phyloP scores from a whole-genome alignment of 2,888 invertebrate species.

The Leptogaster cylindrica region DNA sequence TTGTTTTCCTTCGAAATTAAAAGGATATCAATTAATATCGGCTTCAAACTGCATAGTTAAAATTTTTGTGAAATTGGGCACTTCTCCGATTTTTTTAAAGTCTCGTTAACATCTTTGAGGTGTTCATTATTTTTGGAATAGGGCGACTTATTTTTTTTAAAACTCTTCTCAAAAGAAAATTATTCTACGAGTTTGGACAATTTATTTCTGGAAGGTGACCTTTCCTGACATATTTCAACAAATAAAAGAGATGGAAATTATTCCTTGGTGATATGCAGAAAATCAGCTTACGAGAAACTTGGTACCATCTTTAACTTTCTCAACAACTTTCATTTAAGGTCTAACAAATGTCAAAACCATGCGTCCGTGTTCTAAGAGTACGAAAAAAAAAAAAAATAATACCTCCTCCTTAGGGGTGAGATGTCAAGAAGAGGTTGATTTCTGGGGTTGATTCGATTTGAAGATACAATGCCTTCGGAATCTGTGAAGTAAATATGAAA shows the following conservation, averaged over 20 bases:
- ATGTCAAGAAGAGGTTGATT: constrained; percentile 44
- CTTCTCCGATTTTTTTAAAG: too few species aligned
- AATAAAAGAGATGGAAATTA: constrained; percentile 32
- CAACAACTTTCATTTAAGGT: constrained; percentile 29
- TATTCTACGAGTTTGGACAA: constrained; percentile 7
- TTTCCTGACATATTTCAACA: constrained; percentile 32
- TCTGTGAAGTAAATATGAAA: constrained; percentile 26
- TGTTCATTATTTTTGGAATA: too few species aligned
- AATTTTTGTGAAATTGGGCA: too few species aligned
- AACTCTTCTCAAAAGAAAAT: neutral
- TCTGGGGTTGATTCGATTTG: constrained; percentile 46
- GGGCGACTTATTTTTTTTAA: too few species aligned
- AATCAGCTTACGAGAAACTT: constrained; percentile 33
- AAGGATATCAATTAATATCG: too few species aligned
- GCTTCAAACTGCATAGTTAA: too few species aligned
- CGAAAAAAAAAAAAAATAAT: neutral
- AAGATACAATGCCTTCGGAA: constrained; percentile 42
- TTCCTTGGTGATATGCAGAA: constrained; percentile 31
- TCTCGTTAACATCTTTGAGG: too few species aligned
- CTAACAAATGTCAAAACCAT: constrained; percentile 30
- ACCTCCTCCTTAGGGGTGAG: constrained; percentile 37
- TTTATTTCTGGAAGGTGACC: constrained; percentile 12
- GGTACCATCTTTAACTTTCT: constrained; percentile 31
- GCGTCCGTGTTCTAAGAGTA: constrained; percentile 19
- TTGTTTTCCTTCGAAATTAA: too few species aligned